Evolutionary conservation across 92 coral and sea anemone genomes (phyloP).

Genomic region (Porites rus): DNA sequence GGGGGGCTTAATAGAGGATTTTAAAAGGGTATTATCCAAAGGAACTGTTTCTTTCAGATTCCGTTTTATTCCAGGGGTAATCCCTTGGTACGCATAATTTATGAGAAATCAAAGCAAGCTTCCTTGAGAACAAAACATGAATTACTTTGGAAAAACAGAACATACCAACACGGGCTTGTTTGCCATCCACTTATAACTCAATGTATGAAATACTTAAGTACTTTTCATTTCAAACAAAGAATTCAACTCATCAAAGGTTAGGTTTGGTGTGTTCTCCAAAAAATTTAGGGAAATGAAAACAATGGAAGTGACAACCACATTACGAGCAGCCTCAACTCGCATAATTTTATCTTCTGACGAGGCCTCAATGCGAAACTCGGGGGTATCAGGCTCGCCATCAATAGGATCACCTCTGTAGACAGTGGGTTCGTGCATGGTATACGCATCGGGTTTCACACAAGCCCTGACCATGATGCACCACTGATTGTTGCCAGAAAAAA

Average conservation of each 20-base stretch:
- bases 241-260: not conserved
- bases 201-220: too few relatives aligned
- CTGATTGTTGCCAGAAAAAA: conserved; percentile 34
- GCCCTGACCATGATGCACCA: conserved; percentile 78
- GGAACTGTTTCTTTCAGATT: too few relatives aligned
- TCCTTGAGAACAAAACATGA: too few relatives aligned
- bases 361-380: conserved; percentile 74
- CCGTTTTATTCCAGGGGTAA: too few relatives aligned
- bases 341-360: conserved; percentile 24
- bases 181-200: too few relatives aligned
- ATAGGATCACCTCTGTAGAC: conserved; percentile 53
- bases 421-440: conserved; percentile 66
- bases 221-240: too few relatives aligned
- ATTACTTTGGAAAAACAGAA: too few relatives aligned
- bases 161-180: too few relatives aligned
- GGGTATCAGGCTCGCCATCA: conserved; percentile 69
- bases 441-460: conserved; percentile 52
- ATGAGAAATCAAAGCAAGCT: too few relatives aligned
- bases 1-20: too few relatives aligned
- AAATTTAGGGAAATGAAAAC: conserved; percentile 54
- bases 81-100: too few relatives aligned
- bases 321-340: conserved; percentile 55
- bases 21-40: too few relatives aligned
- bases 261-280: conserved; percentile 43
- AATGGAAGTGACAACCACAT: conserved; percentile 73